A percentile compares a stretch with the other conserved stretches of the same genome.
phyloP scores from a whole-genome alignment of 2,888 invertebrate genomes.

The Apamea crenata region DNA sequence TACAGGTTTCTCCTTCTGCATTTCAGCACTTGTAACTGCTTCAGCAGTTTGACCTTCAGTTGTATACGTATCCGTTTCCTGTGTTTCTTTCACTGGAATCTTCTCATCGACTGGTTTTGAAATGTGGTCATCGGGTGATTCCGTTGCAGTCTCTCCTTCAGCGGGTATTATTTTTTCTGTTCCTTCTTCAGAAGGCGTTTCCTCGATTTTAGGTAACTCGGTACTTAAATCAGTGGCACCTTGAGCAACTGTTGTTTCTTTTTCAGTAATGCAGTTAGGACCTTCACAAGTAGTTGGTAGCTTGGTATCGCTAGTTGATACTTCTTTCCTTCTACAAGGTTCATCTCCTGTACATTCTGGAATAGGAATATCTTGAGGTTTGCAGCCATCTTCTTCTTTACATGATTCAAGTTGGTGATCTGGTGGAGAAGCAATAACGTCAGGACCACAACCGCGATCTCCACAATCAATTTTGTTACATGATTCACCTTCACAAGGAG shows the following conservation, averaged over 20 bases:
- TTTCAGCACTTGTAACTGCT: conserved; percentile 22
- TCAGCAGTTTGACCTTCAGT: conserved; percentile 39
- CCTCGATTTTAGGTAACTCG: conserved; percentile 31
- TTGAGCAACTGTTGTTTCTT: conserved; percentile 19
- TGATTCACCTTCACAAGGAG: conserved; percentile 56
- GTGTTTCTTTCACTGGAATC: conserved; percentile 31
- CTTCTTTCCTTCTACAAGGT: conserved; percentile 78
- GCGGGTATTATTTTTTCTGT: conserved; percentile 39
- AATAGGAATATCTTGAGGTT: conserved; percentile 59
- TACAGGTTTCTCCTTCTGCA: conserved; percentile 28
- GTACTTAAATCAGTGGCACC: conserved; percentile 26
- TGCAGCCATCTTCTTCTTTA: conserved; percentile 68
- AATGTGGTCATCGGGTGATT: conserved; percentile 22
- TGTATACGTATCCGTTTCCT: conserved; percentile 23
- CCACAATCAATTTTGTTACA: conserved; percentile 57
- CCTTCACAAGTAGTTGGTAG: conserved; percentile 72
- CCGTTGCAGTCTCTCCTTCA: conserved; percentile 15
- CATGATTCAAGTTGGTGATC: conserved; percentile 61
- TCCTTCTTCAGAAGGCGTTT: conserved; percentile 28
- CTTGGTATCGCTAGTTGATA: conserved; percentile 62
- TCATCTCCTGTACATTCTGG: conserved; percentile 74
- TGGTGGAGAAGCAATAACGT: conserved; percentile 50
- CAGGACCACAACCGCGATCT: conserved; percentile 46
- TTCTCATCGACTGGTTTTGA: conserved; percentile 14
- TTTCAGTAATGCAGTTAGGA: conserved; percentile 67